phyloP scores from a whole-genome alignment of 2,888 invertebrate genomes.

The Cephus runcator region DNA sequence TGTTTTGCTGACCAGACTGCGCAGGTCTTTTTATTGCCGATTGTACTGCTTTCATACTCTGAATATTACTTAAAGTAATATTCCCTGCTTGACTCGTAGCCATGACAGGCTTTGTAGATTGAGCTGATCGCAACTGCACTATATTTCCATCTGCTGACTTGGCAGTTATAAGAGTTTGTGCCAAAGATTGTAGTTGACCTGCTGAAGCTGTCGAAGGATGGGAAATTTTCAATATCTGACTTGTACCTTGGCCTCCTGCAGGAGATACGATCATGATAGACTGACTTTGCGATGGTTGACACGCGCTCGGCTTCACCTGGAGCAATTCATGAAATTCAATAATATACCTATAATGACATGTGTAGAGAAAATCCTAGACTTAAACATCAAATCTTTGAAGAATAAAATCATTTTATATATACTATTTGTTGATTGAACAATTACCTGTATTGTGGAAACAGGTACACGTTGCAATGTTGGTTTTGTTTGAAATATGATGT shows the following conservation, averaged over 20 bases:
- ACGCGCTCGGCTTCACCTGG: constrained; percentile 52
- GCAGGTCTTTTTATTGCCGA: constrained; percentile 61
- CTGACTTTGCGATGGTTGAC: constrained; percentile 56
- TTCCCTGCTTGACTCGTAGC: constrained; percentile 54
- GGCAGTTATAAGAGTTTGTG: constrained; percentile 61
- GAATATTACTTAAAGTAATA: constrained; percentile 54
- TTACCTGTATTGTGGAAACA: constrained; percentile 54
- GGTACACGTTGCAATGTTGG: constrained; percentile 60
- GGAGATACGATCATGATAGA: constrained; percentile 64
- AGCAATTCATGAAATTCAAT: background rate
- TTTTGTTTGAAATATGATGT: constrained; percentile 60
- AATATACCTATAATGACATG: constrained; percentile 4
- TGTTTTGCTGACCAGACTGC: constrained; percentile 63
- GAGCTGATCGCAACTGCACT: constrained; percentile 58
- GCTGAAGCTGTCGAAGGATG: constrained; percentile 60
- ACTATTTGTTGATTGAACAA: background rate
- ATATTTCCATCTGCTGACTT: constrained; percentile 63
- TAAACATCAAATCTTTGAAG: background rate
- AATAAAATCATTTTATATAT: constrained; percentile 1
- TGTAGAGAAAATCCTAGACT: background rate
- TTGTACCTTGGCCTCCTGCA: constrained; percentile 59
- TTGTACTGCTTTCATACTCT: constrained; percentile 53
- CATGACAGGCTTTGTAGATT: constrained; percentile 51
- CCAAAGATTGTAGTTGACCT: constrained; percentile 60
- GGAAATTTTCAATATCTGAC: constrained; percentile 63